These are phyloP conservation scores for Mnemiopsis leidyi DNA, from an alignment of 37 sponge, comb jelly and placozoan species.

Conservation along the genomic window DNA sequence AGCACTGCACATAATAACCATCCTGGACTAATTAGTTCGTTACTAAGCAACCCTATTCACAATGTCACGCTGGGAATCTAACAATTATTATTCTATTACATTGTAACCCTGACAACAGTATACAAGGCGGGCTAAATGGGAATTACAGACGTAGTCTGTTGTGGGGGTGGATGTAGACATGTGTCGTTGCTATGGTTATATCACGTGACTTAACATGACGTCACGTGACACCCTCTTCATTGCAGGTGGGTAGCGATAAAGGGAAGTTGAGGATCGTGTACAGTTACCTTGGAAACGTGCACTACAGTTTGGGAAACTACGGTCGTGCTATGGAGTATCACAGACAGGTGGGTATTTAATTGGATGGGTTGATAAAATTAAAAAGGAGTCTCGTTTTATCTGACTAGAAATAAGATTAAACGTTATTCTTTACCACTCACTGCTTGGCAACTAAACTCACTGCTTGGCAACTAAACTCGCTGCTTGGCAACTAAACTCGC, in stretches of 20 bases:
- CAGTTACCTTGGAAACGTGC: slow-evolving; percentile 51
- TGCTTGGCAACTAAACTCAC: too few relatives aligned
- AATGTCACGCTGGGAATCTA: background rate
- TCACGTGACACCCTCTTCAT: background rate
- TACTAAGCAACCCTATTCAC: background rate
- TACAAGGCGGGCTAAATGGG: too few relatives aligned
- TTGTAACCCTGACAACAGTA: background rate
- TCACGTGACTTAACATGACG: background rate
- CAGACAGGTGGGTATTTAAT: slow-evolving; percentile 29
- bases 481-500: too few relatives aligned
- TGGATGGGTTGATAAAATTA: background rate
- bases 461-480: too few relatives aligned
- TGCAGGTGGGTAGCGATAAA: slow-evolving; percentile 14
- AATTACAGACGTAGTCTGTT: too few relatives aligned
- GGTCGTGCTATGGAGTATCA: slow-evolving; percentile 54
- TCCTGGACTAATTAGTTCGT: background rate
- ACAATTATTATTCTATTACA: background rate
- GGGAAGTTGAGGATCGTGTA: slow-evolving; percentile 29
- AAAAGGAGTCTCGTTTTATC: too few relatives aligned
- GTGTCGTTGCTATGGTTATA: background rate
- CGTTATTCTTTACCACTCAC: too few relatives aligned
- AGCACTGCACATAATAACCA: background rate
- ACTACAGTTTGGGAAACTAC: slow-evolving; percentile 41
- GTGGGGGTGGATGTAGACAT: too few relatives aligned
- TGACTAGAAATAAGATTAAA: background rate